Percentiles rank a stretch among this genome's conserved stretches.
Evolutionary conservation across 1,140 invertebrate species (phyloP).

Genomic region (Lepidurus arcticus): DNA sequence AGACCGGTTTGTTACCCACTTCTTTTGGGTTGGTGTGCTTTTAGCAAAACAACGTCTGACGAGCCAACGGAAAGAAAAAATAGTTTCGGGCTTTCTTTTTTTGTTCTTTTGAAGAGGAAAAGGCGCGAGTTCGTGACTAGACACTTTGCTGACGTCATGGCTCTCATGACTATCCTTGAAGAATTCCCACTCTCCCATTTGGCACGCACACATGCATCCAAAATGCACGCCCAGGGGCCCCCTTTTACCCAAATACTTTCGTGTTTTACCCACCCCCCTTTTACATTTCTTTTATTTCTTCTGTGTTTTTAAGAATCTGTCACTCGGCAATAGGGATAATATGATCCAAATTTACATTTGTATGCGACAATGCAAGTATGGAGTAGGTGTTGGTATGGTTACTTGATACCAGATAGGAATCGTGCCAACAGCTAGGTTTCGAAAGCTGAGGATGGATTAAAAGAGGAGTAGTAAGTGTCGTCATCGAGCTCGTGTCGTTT

Average conservation of each 20-base stretch:
- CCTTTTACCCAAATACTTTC: background rate
- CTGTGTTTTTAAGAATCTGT: no score
- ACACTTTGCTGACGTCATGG: constrained; percentile 21
- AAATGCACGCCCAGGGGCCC: background rate
- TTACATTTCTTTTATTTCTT: no score
- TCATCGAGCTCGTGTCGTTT: no score
- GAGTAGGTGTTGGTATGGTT: no score
- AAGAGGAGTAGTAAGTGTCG: no score
- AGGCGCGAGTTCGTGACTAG: constrained; percentile 20
- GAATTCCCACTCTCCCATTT: constrained; percentile 14
- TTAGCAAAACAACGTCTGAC: background rate
- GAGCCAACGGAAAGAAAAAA: background rate
- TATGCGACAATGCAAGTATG: no score
- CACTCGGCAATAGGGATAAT: no score
- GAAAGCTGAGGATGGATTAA: no score
- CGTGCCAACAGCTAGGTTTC: no score
- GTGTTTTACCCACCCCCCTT: background rate
- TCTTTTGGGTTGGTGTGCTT: background rate
- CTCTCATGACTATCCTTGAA: constrained; percentile 19
- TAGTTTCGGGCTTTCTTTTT: background rate
- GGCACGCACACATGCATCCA: constrained; percentile 1
- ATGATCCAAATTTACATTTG: no score
- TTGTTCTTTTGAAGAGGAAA: background rate
- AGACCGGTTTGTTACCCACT: background rate
- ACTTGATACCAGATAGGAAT: no score